Evolutionary conservation across 2,113 vertebrate species (phyloP), one percentile per base, ranked within the genome.

Genomic region (Melospiza melodia): DNA sequence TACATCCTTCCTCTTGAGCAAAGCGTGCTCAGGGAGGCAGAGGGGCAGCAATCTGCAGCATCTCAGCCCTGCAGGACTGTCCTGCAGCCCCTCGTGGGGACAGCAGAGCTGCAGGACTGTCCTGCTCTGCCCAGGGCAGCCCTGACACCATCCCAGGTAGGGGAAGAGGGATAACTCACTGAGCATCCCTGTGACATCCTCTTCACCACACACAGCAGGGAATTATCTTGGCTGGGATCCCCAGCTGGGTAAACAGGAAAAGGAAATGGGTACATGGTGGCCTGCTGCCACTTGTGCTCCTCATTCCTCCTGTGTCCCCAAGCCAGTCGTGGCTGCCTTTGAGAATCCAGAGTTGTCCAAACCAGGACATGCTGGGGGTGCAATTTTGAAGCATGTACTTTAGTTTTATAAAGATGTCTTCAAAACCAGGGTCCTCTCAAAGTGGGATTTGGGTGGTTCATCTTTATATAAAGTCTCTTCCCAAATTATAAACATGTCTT

Each of bases 221-320:
- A 41, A 16, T 88, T 72, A 61, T 68, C 52, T 25, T 3, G 37
- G 35, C 65, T 69, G 37, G 85, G 52, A 81, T 84, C 92, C 54
- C 24, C 51, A 7, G 18, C 3, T 54, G 8, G 11, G 65, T 81
- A 80, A 95, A 92, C 83, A 92, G 94, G 93, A 96, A 95, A 35
- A 91, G 95, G 93, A 97, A 92, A 79, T 11, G 54, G 73, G 59
- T 6, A 11, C 43, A 33, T 0, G 3, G 72, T 12, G 49, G 84
- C 31, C 41, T 1, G 1, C 28, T 84, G 81, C 31, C 92, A 37
- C 43, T 85, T 63, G 54, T 5, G 7, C 30, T 65, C 37, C 41
- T 51, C 37, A 11, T 39, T 83, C 54, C 59, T 90, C 51, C 25
- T 24, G 69, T 1, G 1, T n/a, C 54, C 61, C 2, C 1, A 28